Percentiles rank a stretch among this genome's conserved stretches.
These are phyloP conservation scores for Pandemis corylana DNA, from an alignment of 2,888 invertebrate species.

Conservation along the genomic window DNA sequence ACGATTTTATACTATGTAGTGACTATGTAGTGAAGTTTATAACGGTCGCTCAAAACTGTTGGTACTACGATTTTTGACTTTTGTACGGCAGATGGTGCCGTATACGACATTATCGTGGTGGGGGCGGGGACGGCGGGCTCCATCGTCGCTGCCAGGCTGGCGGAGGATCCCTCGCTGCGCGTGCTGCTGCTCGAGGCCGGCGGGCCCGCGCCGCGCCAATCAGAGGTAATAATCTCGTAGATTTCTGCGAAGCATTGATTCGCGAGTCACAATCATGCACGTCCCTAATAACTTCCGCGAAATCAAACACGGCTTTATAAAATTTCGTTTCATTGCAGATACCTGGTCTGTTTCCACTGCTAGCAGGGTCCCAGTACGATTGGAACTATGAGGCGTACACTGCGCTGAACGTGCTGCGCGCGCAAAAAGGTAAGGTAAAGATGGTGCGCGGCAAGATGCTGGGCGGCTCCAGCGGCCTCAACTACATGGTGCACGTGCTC, in stretches of 20 bases:
- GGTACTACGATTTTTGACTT: neutral
- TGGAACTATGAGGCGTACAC: slow-evolving; percentile 23
- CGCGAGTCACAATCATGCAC: too few species aligned
- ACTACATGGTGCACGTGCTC: slow-evolving; percentile 29
- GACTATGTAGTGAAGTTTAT: too few species aligned
- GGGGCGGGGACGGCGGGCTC: slow-evolving; percentile 74
- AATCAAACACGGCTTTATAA: too few species aligned
- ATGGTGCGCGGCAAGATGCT: slow-evolving; percentile 36
- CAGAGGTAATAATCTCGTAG: slow-evolving; percentile 48
- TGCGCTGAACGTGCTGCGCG: neutral
- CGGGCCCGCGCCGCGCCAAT: slow-evolving; percentile 51
- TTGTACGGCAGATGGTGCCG: slow-evolving; percentile 54
- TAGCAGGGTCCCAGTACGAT: slow-evolving; percentile 14
- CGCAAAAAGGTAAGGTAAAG: slow-evolving; percentile 23
- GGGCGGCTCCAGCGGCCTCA: slow-evolving; percentile 33
- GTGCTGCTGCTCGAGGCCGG: slow-evolving; percentile 69
- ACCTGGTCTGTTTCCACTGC: slow-evolving; percentile 17
- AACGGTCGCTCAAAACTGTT: neutral
- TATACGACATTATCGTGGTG: slow-evolving; percentile 80
- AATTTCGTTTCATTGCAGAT: slow-evolving; percentile 14
- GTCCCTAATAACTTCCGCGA: too few species aligned
- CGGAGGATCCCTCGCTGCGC: slow-evolving; percentile 52
- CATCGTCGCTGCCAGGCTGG: slow-evolving; percentile 61
- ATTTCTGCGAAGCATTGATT: neutral
- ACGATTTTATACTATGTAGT: too few species aligned